Percentiles rank a stretch among this genome's conserved stretches.
phyloP scores from a whole-genome alignment of 2,113 vertebrate species.

The Brienomyrus brachyistius region DNA sequence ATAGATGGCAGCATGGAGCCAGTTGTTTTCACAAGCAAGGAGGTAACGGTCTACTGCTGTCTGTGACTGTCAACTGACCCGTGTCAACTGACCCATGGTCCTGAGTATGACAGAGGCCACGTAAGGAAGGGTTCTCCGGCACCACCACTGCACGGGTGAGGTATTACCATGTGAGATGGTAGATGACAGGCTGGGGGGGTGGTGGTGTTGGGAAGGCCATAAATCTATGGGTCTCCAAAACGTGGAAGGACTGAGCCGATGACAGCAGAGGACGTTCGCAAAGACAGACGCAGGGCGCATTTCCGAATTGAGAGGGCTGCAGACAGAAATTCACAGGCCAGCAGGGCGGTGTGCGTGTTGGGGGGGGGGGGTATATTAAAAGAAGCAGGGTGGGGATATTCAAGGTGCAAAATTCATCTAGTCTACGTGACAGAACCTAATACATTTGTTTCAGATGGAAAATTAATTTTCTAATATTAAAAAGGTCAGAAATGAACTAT shows the following conservation, averaged over 20 bases:
- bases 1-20: slow-evolving; percentile 32
- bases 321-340: background rate
- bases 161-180: slow-evolving; percentile 38
- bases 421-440: slow-evolving; percentile 76
- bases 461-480: slow-evolving; percentile 96
- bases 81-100: background rate
- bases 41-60: background rate
- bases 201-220: slow-evolving; percentile 46
- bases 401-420: slow-evolving; percentile 72
- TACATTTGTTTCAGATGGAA: slow-evolving; percentile 88
- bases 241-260: slow-evolving; percentile 53
- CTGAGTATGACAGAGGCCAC: background rate
- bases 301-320: background rate
- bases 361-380: background rate
- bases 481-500: slow-evolving; percentile 88
- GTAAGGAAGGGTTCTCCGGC: background rate
- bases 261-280: slow-evolving; percentile 55
- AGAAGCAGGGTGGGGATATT: slow-evolving; percentile 20
- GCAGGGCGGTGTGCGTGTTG: background rate
- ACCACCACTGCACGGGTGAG: slow-evolving; percentile 35
- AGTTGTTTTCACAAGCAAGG: slow-evolving; percentile 25
- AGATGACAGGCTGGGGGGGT: slow-evolving; percentile 36
- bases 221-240: slow-evolving; percentile 61
- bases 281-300: slow-evolving; percentile 6
- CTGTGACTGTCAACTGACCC: background rate